A percentile compares a stretch with the other conserved stretches of the same genome.
Evolutionary conservation across 2,888 invertebrate species (phyloP).

Genomic region (Sphaerophoria taeniata): DNA sequence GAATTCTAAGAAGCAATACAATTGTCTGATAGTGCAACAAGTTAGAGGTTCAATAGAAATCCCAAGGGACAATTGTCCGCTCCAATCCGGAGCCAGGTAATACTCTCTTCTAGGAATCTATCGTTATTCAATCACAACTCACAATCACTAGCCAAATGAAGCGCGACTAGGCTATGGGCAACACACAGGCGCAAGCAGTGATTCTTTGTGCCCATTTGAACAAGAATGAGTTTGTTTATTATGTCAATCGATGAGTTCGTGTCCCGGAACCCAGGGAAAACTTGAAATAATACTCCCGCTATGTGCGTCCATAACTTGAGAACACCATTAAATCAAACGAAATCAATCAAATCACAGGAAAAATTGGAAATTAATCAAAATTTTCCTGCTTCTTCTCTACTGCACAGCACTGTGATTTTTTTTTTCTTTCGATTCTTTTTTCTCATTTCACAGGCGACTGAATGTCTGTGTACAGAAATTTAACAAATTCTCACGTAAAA

Average conservation of each 20-base stretch:
- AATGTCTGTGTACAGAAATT: conserved; percentile 64
- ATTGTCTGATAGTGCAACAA: conserved; percentile 26
- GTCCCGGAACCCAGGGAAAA: conserved; percentile 22
- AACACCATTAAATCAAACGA: not conserved
- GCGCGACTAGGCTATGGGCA: not conserved
- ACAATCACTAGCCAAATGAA: no score
- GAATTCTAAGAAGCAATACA: not conserved
- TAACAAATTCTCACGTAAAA: conserved; percentile 47
- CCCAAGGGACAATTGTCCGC: not conserved
- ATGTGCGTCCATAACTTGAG: no score
- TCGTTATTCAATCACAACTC: conserved; percentile 4
- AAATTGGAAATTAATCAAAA: conserved; percentile 17
- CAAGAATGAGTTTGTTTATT: conserved; percentile 56
- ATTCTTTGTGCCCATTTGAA: conserved; percentile 44
- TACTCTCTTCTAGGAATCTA: conserved; percentile 2
- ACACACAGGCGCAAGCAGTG: conserved; percentile 15
- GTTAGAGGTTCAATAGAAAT: not conserved
- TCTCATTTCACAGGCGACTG: conserved; percentile 63
- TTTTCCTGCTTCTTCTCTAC: conserved; percentile 5
- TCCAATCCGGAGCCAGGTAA: not conserved
- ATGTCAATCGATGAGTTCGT: conserved; percentile 50
- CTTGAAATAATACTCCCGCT: not conserved
- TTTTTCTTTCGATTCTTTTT: conserved; percentile 7
- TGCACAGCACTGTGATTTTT: conserved; percentile 51
- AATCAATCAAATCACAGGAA: conserved; percentile 49